Evolutionary conservation across 2,797 vertebrate genomes (phyloP).

Genomic region (Labeo calbasu): DNA sequence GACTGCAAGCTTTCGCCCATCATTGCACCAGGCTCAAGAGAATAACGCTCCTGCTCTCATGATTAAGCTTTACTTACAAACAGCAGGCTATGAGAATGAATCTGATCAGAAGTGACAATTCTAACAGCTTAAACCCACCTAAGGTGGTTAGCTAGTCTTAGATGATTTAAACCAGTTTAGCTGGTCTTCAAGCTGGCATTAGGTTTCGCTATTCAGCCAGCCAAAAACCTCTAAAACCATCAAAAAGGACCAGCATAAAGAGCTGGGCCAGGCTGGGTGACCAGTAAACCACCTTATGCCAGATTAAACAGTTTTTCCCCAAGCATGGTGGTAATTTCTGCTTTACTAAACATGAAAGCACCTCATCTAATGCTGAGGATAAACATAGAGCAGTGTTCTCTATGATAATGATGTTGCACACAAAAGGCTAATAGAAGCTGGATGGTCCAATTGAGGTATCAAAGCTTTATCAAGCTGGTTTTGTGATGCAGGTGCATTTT

Average conservation of each 20-base stretch:
- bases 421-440: constrained; percentile 25
- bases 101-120: constrained; percentile 1
- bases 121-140: neutral
- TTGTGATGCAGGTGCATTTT: constrained; percentile 19
- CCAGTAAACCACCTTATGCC: neutral
- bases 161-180: neutral
- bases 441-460: neutral
- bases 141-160: neutral
- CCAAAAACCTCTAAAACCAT: neutral
- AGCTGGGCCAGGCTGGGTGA: neutral
- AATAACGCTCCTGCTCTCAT: neutral
- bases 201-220: neutral
- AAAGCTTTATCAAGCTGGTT: constrained; percentile 20
- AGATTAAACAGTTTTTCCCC: neutral
- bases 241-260: neutral
- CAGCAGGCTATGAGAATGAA: neutral
- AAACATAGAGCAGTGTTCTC: constrained; percentile 5
- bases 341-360: constrained; percentile 38
- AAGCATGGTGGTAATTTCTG: neutral
- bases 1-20: neutral
- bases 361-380: neutral
- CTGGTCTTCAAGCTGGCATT: neutral
- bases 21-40: neutral
- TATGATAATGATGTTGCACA: constrained; percentile 23
- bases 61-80: neutral